Percentiles rank a stretch among this genome's conserved stretches.
phyloP scores from a whole-genome alignment of 1,140 invertebrate genomes.

The Rhopalosiphum maidis region DNA sequence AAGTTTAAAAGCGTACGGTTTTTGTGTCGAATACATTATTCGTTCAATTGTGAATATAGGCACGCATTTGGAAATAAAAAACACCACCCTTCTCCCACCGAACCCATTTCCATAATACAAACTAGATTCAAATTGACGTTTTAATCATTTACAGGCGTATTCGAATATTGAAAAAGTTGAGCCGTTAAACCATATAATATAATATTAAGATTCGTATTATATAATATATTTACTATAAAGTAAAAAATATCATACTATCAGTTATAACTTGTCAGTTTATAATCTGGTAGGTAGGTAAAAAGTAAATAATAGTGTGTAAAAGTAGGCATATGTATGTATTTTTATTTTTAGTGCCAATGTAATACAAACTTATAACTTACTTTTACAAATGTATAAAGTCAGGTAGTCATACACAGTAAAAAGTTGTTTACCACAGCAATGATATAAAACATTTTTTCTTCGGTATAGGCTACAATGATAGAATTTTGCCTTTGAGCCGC shows the following conservation, averaged over 20 bases:
- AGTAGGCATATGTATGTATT: neutral
- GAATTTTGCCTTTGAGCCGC: neutral
- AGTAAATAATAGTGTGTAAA: neutral
- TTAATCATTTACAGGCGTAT: neutral
- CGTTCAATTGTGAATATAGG: neutral
- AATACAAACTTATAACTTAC: neutral
- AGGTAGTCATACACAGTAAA: neutral
- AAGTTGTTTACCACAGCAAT: neutral
- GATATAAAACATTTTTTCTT: neutral
- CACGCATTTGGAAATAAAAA: neutral
- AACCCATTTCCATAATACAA: neutral
- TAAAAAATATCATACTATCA: neutral
- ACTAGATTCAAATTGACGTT: neutral
- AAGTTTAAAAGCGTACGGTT: neutral
- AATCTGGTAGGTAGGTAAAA: neutral
- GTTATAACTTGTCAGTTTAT: neutral
- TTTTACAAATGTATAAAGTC: neutral
- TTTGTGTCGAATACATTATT: constrained; percentile 4
- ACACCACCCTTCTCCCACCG: neutral
- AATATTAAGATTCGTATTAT: neutral
- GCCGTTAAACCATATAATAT: neutral
- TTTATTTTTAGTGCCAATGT: no score
- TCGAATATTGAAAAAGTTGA: neutral
- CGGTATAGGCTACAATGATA: neutral
- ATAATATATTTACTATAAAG: neutral